phyloP scores from a whole-genome alignment of 2,888 invertebrate genomes.

The Tupiocoris notatus region DNA sequence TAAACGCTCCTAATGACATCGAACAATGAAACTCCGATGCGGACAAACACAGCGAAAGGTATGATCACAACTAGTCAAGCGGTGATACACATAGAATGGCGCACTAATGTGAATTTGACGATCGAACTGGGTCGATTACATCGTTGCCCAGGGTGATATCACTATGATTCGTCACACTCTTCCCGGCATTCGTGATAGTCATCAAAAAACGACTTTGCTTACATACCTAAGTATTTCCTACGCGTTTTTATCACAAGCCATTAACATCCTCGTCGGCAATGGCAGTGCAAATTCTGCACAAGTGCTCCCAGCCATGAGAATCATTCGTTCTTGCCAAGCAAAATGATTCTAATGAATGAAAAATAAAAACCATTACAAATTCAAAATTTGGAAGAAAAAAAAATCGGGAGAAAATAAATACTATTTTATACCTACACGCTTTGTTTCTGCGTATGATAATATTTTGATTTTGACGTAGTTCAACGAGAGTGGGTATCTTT shows the following conservation, averaged over 20 bases:
- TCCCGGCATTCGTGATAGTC: background rate
- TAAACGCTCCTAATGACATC: background rate
- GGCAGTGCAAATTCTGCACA: too few species aligned
- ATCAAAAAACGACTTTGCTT: background rate
- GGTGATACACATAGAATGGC: background rate
- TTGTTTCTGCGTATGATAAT: too few species aligned
- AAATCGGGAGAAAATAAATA: too few species aligned
- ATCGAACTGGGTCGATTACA: background rate
- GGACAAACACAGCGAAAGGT: background rate
- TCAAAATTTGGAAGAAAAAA: too few species aligned
- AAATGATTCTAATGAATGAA: too few species aligned
- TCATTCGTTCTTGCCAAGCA: too few species aligned
- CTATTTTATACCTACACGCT: too few species aligned
- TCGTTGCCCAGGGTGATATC: background rate
- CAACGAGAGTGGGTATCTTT: too few species aligned
- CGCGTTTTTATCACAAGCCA: background rate
- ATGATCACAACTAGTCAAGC: background rate
- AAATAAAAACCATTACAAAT: too few species aligned
- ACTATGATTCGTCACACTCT: background rate
- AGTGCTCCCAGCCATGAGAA: too few species aligned
- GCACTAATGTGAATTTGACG: background rate
- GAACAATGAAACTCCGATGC: background rate
- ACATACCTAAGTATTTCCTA: background rate
- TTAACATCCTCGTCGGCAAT: background rate
- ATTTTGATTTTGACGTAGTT: too few species aligned